A percentile compares a stretch with the other conserved stretches of the same genome.
phyloP scores from a whole-genome alignment of 2,797 vertebrate species.

The Tarsius wallacei region DNA sequence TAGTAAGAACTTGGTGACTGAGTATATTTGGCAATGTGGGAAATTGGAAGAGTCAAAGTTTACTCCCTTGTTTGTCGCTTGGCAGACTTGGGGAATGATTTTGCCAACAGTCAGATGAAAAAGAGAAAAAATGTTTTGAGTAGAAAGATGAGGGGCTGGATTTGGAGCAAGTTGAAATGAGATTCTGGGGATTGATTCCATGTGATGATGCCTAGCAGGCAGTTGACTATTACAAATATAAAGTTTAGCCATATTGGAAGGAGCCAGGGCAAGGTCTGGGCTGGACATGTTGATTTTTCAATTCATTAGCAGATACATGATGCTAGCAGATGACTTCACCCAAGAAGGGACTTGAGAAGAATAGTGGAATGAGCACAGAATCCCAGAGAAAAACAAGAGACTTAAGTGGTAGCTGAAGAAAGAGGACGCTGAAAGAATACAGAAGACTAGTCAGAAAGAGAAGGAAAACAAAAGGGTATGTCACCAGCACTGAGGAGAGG shows the following conservation, averaged over 20 bases:
- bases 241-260: background rate
- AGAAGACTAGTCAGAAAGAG: background rate
- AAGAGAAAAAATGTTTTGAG: background rate
- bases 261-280: too few relatives aligned
- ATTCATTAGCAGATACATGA: background rate
- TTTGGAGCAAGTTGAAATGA: background rate
- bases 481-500: background rate
- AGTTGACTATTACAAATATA: too few relatives aligned
- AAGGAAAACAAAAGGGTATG: background rate
- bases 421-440: background rate
- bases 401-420: background rate
- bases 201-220: background rate
- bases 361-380: background rate
- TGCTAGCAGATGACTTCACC: background rate
- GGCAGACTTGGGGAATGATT: background rate
- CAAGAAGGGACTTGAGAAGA: background rate
- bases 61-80: background rate
- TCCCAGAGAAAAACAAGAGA: background rate
- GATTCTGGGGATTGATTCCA: background rate
- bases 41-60: background rate
- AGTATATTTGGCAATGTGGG: background rate
- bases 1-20: background rate
- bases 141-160: background rate
- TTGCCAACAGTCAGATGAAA: background rate
- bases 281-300: accelerated